Evolutionary conservation across 92 coral and sea anemone species (phyloP).

Genomic region (Porites cylindrica): DNA sequence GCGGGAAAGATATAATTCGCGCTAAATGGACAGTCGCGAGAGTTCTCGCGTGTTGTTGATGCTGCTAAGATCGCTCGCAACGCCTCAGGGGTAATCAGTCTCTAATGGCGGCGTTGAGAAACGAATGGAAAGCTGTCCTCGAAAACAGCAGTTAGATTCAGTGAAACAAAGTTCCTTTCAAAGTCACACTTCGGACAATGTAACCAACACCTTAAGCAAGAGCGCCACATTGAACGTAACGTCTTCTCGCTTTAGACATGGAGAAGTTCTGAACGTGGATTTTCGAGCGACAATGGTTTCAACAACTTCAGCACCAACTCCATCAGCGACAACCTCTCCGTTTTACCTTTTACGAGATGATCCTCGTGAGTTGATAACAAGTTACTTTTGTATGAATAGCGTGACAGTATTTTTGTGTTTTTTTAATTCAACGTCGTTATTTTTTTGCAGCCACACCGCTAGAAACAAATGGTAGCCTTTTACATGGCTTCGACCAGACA

Average conservation of each 20-base stretch:
- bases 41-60: slow-evolving; percentile 52
- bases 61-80: slow-evolving; percentile 48
- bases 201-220: slow-evolving; percentile 34
- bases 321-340: slow-evolving; percentile 73
- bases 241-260: slow-evolving; percentile 46
- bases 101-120: slow-evolving; percentile 82
- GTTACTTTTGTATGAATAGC: neutral
- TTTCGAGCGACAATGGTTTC: slow-evolving; percentile 80
- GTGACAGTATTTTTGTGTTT: neutral
- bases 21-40: slow-evolving; percentile 45
- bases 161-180: slow-evolving; percentile 32
- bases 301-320: slow-evolving; percentile 87
- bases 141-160: slow-evolving; percentile 51
- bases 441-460: slow-evolving; percentile 72
- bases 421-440: neutral
- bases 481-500: slow-evolving; percentile 93
- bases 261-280: slow-evolving; percentile 39
- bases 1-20: slow-evolving; percentile 38
- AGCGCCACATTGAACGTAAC: slow-evolving; percentile 35
- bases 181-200: slow-evolving; percentile 47
- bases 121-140: slow-evolving; percentile 70
- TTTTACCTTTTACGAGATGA: slow-evolving; percentile 88
- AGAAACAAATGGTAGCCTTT: slow-evolving; percentile 79
- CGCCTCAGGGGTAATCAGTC: slow-evolving; percentile 68
- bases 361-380: slow-evolving; percentile 61